A percentile compares a stretch with the other conserved stretches of the same genome.
These are phyloP conservation scores for Eurystomus gularis DNA, from an alignment of 2,113 vertebrate genomes.

Conservation along the genomic window DNA sequence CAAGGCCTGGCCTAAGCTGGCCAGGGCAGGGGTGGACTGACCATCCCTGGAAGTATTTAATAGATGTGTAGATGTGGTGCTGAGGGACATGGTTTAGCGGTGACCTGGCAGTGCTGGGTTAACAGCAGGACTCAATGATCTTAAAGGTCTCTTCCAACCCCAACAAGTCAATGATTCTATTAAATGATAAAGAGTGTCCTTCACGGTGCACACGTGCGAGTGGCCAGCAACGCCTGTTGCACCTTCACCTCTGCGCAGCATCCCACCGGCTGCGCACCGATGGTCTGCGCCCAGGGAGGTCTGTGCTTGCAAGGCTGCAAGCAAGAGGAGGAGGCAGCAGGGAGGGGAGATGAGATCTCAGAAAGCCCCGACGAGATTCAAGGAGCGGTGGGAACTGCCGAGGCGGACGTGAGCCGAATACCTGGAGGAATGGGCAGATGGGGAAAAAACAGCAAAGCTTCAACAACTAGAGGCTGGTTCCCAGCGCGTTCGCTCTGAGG, in stretches of 20 bases:
- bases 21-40: neutral
- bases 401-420: accelerated
- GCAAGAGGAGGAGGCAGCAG: neutral
- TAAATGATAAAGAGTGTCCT: neutral
- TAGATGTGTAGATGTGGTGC: neutral
- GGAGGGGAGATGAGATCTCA: neutral
- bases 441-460: neutral
- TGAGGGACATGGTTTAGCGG: neutral
- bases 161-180: neutral
- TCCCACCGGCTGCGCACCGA: neutral
- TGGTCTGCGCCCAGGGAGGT: neutral
- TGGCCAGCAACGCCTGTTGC: neutral
- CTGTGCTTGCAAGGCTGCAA: neutral
- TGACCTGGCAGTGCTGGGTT: neutral
- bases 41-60: neutral
- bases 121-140: neutral
- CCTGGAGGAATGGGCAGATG: neutral
- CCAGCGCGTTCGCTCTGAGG: neutral
- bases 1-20: neutral
- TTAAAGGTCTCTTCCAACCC: neutral
- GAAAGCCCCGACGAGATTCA: neutral
- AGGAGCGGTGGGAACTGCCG: neutral
- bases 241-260: neutral
- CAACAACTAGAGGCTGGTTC: neutral
- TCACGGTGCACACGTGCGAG: accelerated